Evolutionary conservation across 2,113 vertebrate genomes (phyloP), one percentile per base, ranked within the genome.

Genomic region (Trichechus manatus): DNA sequence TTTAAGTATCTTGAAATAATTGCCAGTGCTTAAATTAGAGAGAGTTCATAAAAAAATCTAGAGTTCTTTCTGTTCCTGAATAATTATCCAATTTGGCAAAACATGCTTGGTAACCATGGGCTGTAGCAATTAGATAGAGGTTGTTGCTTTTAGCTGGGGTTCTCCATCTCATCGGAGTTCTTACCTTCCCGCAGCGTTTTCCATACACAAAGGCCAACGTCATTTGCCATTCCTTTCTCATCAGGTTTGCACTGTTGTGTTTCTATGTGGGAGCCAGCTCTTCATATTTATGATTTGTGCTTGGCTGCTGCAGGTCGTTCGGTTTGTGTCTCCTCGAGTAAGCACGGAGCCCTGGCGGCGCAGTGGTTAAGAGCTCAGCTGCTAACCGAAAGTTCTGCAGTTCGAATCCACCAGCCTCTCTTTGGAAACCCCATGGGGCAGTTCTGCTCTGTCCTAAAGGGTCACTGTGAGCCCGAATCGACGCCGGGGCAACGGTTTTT

Each of bases 1-100:
- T 96, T 97, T 93, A 79, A 64, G 23, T 87, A 66, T 44, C 79
- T 96, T 93, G 70, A 87, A 89, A 63, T 3, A 72, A 22, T 75
- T 94, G 3, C 53, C 19, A 83, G 1, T 89, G 5, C 78, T 88
- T 89, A 77, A 61, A 39, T 88, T 89, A 77, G 68, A 39, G 5
- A 91, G 29, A 83, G 6, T 83, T 94, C 6, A 44, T 70, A 92
- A 63, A 91, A 87, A 96, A 87, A 31, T 78, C 25, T 89, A 36
- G 4, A 56, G 0, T 20, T 39, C 86, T 61, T 92, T 47, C 19
- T 36, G 8, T 77, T 82, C 13, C 50, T 56, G 25, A 84, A 19
- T 59, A 64, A 84, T 53, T 77, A 74, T 17, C 1, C 27, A 44
- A 14, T 27, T 68, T 75, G 27, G 33, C 53, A 86, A 68, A 83